These are phyloP conservation scores for Etheostoma spectabile DNA, from an alignment of 2,113 vertebrate species.

Conservation along the genomic window DNA sequence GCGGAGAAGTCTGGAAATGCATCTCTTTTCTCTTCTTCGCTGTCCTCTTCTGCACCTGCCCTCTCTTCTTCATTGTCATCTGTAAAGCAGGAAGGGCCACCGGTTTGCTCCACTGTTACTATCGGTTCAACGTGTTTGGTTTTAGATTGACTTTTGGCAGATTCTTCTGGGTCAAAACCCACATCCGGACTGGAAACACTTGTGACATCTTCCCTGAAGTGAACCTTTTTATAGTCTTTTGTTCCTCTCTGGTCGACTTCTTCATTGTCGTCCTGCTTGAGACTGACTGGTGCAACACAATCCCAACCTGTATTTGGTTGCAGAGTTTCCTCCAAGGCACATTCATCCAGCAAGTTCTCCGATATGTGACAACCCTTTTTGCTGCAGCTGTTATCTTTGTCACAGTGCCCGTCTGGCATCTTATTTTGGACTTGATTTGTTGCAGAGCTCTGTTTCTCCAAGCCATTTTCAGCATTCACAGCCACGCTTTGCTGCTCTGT, in stretches of 20 bases:
- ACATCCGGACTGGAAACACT: neutral
- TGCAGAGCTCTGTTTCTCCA: neutral
- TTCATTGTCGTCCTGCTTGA: neutral
- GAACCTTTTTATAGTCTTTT: neutral
- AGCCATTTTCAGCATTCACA: neutral
- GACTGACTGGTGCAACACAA: neutral
- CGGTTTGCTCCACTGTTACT: constrained; percentile 16
- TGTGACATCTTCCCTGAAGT: neutral
- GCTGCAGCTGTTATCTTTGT: neutral
- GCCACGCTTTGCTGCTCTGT: constrained; percentile 4
- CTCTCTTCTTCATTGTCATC: neutral
- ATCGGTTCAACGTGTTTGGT: too few relatives aligned
- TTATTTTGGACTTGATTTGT: constrained; percentile 27
- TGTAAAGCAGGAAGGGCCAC: neutral
- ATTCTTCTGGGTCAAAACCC: constrained; percentile 7
- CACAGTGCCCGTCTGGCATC: neutral
- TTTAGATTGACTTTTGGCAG: neutral
- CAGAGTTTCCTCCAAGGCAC: neutral
- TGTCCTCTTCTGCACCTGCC: neutral
- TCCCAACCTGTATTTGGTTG: constrained; percentile 10
- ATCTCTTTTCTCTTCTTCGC: neutral
- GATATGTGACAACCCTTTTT: neutral
- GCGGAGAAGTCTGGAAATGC: neutral
- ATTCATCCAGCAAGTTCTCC: neutral
- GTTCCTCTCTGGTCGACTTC: neutral